These are phyloP conservation scores for Sericinus montela DNA, from an alignment of 2,888 invertebrate genomes.

Conservation along the genomic window DNA sequence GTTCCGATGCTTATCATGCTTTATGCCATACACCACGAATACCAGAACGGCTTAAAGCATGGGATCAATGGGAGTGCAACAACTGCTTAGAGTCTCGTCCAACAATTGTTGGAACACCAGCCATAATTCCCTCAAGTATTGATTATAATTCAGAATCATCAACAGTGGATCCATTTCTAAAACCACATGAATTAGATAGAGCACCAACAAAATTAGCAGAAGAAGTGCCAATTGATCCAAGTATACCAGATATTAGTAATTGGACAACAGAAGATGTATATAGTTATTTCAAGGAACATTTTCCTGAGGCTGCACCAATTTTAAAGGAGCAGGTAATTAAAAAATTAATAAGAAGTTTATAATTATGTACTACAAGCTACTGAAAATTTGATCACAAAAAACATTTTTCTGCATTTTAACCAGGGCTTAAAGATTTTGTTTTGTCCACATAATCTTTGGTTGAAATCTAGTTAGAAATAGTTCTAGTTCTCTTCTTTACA, in stretches of 20 bases:
- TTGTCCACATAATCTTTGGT: too few relatives aligned
- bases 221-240: slow-evolving; percentile 79
- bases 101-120: slow-evolving; percentile 53
- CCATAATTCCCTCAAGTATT: slow-evolving; percentile 47
- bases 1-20: slow-evolving; percentile 92
- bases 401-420: too few relatives aligned
- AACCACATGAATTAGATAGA: slow-evolving; percentile 68
- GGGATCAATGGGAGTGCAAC: slow-evolving; percentile 85
- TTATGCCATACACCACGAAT: slow-evolving; percentile 88
- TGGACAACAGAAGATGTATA: slow-evolving; percentile 93
- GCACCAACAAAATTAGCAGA: slow-evolving; percentile 56
- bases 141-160: slow-evolving; percentile 47
- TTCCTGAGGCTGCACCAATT: slow-evolving; percentile 88
- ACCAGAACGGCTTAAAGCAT: slow-evolving; percentile 75
- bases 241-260: slow-evolving; percentile 87
- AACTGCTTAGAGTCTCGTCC: slow-evolving; percentile 79
- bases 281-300: slow-evolving; percentile 87
- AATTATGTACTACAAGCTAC: too few relatives aligned
- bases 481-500: too few relatives aligned
- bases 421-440: too few relatives aligned
- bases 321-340: slow-evolving; percentile 87
- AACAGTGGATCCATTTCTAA: slow-evolving; percentile 60
- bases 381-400: too few relatives aligned
- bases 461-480: too few relatives aligned
- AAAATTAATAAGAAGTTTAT: background rate